Evolutionary conservation across 2,113 vertebrate genomes (phyloP).

Genomic region (Mugil cephalus): DNA sequence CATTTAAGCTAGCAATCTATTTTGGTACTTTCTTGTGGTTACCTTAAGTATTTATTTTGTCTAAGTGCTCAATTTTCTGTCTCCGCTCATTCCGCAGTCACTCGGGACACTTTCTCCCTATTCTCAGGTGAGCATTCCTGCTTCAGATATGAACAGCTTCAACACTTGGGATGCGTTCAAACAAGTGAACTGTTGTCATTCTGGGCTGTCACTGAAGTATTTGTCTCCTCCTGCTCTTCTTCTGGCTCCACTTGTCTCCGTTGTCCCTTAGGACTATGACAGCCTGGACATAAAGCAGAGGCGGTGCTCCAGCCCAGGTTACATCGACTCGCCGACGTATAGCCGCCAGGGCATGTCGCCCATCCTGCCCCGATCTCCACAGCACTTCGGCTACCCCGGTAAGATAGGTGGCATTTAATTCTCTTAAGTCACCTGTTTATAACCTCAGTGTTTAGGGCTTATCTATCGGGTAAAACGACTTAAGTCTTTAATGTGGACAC

Average conservation of each 20-base stretch:
- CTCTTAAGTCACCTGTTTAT: background rate
- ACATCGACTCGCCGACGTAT: conserved; percentile 93
- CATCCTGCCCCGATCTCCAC: conserved; percentile 92
- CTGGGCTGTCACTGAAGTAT: conserved; percentile 15
- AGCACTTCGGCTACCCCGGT: conserved; percentile 95
- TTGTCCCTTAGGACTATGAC: conserved; percentile 89
- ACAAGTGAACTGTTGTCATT: conserved; percentile 27
- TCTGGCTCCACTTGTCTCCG: background rate
- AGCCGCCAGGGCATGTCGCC: conserved; percentile 95
- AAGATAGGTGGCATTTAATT: conserved; percentile 57
- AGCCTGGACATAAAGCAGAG: conserved; percentile 92
- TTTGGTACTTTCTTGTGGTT: background rate
- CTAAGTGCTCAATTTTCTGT: conserved; percentile 44
- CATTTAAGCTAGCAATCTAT: background rate
- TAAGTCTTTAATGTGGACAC: too few species aligned
- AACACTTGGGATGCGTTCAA: conserved; percentile 20
- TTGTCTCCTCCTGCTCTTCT: conserved; percentile 2
- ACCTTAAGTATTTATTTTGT: background rate
- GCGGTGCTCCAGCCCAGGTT: conserved; percentile 93
- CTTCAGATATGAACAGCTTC: background rate
- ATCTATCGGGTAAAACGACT: too few species aligned
- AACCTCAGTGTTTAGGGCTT: background rate
- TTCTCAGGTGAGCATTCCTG: conserved; percentile 89
- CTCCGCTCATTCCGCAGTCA: conserved; percentile 84
- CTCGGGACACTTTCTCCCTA: conserved; percentile 95